phyloP scores from a whole-genome alignment of 2,797 vertebrate genomes.

The Hypotaenidia philippensis region DNA sequence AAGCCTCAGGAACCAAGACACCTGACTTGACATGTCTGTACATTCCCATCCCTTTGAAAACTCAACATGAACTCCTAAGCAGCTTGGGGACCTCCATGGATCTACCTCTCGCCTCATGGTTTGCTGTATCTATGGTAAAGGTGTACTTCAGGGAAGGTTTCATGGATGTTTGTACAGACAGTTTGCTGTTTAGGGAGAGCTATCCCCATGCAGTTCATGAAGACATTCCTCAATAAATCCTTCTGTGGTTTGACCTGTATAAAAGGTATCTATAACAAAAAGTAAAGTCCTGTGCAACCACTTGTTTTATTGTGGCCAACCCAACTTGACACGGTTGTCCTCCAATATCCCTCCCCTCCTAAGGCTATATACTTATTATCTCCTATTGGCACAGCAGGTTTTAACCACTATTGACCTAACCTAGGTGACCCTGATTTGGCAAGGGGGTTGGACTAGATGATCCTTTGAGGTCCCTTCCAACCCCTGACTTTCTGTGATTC shows the following conservation, averaged over 20 bases:
- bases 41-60: not conserved
- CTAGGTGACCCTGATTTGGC: too few relatives aligned
- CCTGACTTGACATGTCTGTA: not conserved
- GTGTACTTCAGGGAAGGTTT: not conserved
- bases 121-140: not conserved
- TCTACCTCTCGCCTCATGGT: rapidly evolving
- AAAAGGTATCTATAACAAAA: not conserved
- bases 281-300: not conserved
- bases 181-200: not conserved
- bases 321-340: not conserved
- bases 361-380: not conserved
- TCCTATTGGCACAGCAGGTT: not conserved
- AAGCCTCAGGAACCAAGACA: not conserved
- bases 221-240: not conserved
- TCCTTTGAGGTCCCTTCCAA: too few relatives aligned
- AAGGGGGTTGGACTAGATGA: too few relatives aligned
- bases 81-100: not conserved
- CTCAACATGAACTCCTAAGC: not conserved
- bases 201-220: not conserved
- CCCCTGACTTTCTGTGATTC: too few relatives aligned
- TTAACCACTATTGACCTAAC: not conserved
- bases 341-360: not conserved
- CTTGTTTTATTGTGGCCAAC: not conserved
- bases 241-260: not conserved
- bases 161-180: not conserved